Evolutionary conservation across 2,113 vertebrate species (phyloP).

Genomic region (Sylvietta virens): DNA sequence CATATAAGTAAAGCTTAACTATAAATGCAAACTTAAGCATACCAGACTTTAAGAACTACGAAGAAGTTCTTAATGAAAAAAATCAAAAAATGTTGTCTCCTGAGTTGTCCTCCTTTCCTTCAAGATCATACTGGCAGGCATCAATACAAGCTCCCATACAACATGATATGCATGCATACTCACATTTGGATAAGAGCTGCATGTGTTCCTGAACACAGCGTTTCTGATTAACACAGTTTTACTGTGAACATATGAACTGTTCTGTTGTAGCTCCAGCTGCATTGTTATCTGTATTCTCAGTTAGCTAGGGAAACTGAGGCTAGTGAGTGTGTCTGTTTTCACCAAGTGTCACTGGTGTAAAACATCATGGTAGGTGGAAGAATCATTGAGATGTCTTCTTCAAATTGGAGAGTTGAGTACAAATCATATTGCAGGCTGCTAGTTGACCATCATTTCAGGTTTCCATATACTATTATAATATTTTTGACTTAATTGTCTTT

Average conservation of each 20-base stretch:
- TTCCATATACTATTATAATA: background rate
- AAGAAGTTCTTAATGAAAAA: background rate
- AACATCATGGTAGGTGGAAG: background rate
- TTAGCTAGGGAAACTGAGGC: background rate
- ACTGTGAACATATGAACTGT: background rate
- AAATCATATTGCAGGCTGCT: background rate
- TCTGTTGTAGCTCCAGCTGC: background rate
- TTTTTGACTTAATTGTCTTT: background rate
- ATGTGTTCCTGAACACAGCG: background rate
- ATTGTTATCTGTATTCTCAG: background rate
- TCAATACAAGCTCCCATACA: background rate
- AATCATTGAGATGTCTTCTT: background rate
- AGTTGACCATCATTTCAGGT: background rate
- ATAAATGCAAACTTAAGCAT: background rate
- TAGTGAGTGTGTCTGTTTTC: background rate
- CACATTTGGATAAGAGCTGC: background rate
- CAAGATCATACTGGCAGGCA: background rate
- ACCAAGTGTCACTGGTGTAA: background rate
- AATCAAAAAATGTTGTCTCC: background rate
- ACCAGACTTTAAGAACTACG: background rate
- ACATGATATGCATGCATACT: rapidly evolving
- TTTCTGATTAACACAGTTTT: background rate
- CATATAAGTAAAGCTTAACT: background rate
- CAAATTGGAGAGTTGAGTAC: background rate
- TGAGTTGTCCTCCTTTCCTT: background rate